A percentile compares a stretch with the other conserved stretches of the same genome.
These are phyloP conservation scores for Rhabditoides inermis DNA, from an alignment of 2,888 invertebrate species.

Conservation along the genomic window DNA sequence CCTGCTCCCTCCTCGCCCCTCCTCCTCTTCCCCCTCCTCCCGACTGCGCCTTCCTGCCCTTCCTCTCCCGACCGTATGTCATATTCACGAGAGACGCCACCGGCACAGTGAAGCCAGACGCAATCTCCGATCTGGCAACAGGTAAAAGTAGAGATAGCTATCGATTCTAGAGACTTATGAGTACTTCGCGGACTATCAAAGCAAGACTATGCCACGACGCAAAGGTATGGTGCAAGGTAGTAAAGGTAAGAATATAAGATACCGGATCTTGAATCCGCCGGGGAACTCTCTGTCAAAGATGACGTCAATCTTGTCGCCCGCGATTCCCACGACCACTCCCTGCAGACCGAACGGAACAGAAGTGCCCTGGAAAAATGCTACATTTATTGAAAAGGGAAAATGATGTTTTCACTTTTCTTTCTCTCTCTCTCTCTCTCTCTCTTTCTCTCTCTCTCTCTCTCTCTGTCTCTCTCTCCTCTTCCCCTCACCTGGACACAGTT, in stretches of 20 bases:
- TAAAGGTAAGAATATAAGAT: no score
- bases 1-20: not conserved
- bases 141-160: not conserved
- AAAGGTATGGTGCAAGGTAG: no score
- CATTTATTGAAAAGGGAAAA: no score
- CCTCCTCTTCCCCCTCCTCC: conserved; percentile 3
- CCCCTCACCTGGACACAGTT: no score
- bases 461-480: no score
- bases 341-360: conserved; percentile 62
- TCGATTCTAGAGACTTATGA: not conserved
- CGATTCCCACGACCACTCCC: conserved; percentile 69
- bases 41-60: conserved; percentile 5
- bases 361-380: conserved; percentile 4
- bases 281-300: conserved; percentile 72
- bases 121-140: conserved; percentile 3
- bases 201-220: not conserved
- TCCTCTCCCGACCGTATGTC: conserved; percentile 20
- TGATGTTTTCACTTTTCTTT: no score
- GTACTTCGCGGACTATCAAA: not conserved
- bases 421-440: no score
- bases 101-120: conserved; percentile 17
- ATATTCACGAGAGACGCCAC: conserved; percentile 20
- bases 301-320: conserved; percentile 62
- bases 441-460: no score
- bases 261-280: conserved; percentile 62